Percentiles rank a stretch among this genome's conserved stretches.
Evolutionary conservation across 2,888 invertebrate genomes (phyloP).

Genomic region (Ectemnius continuus): DNA sequence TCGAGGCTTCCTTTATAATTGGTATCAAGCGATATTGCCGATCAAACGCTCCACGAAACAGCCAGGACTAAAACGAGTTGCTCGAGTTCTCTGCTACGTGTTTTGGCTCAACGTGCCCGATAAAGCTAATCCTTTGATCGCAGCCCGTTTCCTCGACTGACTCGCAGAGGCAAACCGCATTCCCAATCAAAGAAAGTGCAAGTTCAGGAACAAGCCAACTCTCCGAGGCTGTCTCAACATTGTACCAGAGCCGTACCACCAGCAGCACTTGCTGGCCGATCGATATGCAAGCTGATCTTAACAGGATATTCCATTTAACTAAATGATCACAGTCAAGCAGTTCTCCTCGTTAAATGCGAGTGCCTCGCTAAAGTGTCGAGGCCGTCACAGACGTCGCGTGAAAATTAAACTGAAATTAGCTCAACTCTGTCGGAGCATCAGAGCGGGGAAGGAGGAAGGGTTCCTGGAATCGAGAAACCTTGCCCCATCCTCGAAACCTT

Average conservation of each 20-base stretch:
- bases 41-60: background rate
- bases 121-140: conserved; percentile 10
- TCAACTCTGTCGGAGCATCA: no score
- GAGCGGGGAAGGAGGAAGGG: no score
- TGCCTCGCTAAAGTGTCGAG: no score
- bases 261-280: background rate
- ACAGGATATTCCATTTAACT: background rate
- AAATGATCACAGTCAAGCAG: background rate
- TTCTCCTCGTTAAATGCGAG: no score
- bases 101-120: background rate
- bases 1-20: no score
- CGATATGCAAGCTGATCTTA: conserved; percentile 5
- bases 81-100: background rate
- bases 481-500: no score
- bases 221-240: background rate
- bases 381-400: no score
- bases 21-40: background rate
- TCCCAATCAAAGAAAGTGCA: conserved; percentile 16
- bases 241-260: background rate
- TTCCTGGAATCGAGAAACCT: no score
- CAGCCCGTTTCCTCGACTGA: background rate
- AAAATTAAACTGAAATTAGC: no score
- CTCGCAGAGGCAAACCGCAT: conserved; percentile 14
- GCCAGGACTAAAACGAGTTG: conserved; percentile 2
- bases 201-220: conserved; percentile 21